Conservation (phyloP, 2,113 vertebrate genomes). For the Neotoma lepida region DNA sequence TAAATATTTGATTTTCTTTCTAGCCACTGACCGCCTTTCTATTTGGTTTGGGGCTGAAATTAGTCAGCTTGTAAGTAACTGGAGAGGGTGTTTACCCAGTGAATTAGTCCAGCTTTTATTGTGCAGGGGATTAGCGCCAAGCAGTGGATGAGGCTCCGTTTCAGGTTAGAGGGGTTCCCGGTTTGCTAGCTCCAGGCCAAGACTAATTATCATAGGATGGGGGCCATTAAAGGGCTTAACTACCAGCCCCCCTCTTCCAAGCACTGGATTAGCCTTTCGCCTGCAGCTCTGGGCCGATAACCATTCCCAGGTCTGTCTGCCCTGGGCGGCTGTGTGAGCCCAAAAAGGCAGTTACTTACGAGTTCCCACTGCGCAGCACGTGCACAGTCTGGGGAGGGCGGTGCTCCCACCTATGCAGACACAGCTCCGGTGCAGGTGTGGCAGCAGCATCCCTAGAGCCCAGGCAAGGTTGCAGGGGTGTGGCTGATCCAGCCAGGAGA, state of each 20-base stretch:
- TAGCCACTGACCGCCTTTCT: constrained; percentile 85
- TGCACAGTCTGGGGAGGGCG: background rate
- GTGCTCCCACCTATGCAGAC: background rate
- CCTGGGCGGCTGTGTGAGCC: constrained; percentile 49
- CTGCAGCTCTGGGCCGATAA: constrained; percentile 94
- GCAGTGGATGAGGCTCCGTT: constrained; percentile 93
- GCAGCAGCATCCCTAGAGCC: background rate
- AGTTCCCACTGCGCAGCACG: background rate
- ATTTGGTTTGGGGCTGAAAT: constrained; percentile 91
- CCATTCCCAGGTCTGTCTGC: constrained; percentile 92
- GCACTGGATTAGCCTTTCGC: constrained; percentile 96
- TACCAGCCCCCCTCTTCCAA: constrained; percentile 95
- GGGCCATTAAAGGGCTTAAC: constrained; percentile 99
- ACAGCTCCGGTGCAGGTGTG: background rate
- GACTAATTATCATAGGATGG: constrained; percentile 99
- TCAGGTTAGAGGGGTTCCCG: constrained; percentile 97
- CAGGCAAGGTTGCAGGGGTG: background rate
- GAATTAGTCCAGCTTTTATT: constrained; percentile 99
- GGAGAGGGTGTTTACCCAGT: constrained; percentile 99
- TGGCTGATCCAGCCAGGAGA: background rate
- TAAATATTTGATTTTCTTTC: constrained; percentile 85
- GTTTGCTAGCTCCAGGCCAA: constrained; percentile 97
- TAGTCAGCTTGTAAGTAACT: constrained; percentile 95
- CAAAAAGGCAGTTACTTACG: background rate
- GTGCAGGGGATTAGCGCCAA: constrained; percentile 94